Conservation (phyloP, 2,888 invertebrate species). For the Chloroclysta siterata region DNA sequence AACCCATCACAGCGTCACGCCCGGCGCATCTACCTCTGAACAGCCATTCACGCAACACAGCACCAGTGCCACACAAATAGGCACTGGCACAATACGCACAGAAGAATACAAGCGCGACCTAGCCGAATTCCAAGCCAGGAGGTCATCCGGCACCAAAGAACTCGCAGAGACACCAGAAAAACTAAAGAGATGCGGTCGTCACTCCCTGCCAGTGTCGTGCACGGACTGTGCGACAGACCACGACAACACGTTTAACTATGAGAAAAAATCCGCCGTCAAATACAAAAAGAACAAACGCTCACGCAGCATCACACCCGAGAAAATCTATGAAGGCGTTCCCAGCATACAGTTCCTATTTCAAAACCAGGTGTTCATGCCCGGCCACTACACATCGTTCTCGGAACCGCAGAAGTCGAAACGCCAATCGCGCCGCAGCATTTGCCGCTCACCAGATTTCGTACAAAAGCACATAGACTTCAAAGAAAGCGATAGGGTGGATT, state of each 20-base stretch:
- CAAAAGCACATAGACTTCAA: slow-evolving; percentile 73
- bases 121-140: slow-evolving; percentile 78
- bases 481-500: slow-evolving; percentile 57
- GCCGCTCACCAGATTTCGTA: slow-evolving; percentile 59
- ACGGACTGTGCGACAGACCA: slow-evolving; percentile 70
- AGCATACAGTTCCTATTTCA: slow-evolving; percentile 81
- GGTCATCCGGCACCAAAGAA: slow-evolving; percentile 64
- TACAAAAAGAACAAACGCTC: slow-evolving; percentile 72
- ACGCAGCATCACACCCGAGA: slow-evolving; percentile 61
- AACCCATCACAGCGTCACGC: slow-evolving; percentile 60
- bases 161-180: slow-evolving; percentile 63
- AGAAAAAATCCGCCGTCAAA: slow-evolving; percentile 73
- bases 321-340: slow-evolving; percentile 60
- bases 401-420: slow-evolving; percentile 61
- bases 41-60: slow-evolving; percentile 31
- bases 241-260: slow-evolving; percentile 75
- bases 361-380: slow-evolving; percentile 81
- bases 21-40: slow-evolving; percentile 51
- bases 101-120: slow-evolving; percentile 79
- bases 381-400: slow-evolving; percentile 64
- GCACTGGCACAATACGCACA: slow-evolving; percentile 77
- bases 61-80: slow-evolving; percentile 54
- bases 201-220: slow-evolving; percentile 74
- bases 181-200: slow-evolving; percentile 69
- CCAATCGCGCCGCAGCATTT: slow-evolving; percentile 48